Evolutionary conservation across 2,113 vertebrate species (phyloP), one percentile per base, ranked within the genome.

Genomic region (Heterocephalus glaber): DNA sequence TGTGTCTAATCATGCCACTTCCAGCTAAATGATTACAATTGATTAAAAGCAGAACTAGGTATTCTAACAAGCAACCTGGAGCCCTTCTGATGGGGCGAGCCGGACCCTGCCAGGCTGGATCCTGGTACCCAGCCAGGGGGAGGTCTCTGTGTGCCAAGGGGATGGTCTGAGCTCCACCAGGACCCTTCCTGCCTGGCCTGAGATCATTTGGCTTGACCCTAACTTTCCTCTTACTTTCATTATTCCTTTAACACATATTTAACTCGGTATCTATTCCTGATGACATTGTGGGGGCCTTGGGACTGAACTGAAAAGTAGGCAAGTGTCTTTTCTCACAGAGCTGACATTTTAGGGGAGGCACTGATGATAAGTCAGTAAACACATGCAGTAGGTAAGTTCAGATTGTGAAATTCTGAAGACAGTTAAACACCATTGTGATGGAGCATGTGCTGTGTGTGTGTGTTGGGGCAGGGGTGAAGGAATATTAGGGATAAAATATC

Each of bases 11-110:
- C 98, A 96, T 74, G 97, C 98, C 0, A 54, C 98, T 98, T 97
- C 97, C 97, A 98, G 97, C 98, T 98, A 98, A 98, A 98, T 98
- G 98, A 98, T 98, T 97, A 97, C 98, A 98, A 98, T 98, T 98
- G 98, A 98, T 97, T 97, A 98, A 98, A 98, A 97, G 94, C 97
- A 96, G 98, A 97, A 97, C 95, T 95, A 97, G 95, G 97, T 97
- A 97, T 66, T 98, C 97, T 98, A 98, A 98, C 98, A 97, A 98
- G 98, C 97, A 98, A 96, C 96, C 95, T 5, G 1, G 96, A 97
- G 97, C 97, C 98, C 97, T 97, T 96, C 95, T 79, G 70, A 96
- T 96, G 98, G 97, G 66, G 77, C 85, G 93, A 97, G 97, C 86
- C 7, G 80, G 60, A 97, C 97, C 97, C 97, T 97, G 98, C 98